Evolutionary conservation across 2,113 vertebrate genomes (phyloP).

Genomic region (Sceloporus tristichus): DNA sequence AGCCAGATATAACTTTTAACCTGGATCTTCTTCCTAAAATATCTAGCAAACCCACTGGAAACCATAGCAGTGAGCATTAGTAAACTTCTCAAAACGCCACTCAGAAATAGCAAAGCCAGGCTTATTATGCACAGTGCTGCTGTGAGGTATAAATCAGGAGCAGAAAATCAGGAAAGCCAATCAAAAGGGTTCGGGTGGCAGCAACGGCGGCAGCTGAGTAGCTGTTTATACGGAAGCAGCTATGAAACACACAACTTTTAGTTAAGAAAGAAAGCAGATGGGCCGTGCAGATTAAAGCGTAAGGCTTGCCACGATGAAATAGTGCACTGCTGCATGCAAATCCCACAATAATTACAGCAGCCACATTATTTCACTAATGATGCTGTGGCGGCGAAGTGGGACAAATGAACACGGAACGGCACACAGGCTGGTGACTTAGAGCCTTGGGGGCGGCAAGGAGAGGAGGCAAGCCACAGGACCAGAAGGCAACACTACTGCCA

Average conservation of each 20-base stretch:
- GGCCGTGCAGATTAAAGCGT: constrained; percentile 68
- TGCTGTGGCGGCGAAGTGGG: constrained; percentile 61
- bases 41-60: background rate
- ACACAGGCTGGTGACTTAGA: constrained; percentile 44
- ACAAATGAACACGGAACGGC: constrained; percentile 67
- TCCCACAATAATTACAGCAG: constrained; percentile 72
- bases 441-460: constrained; percentile 59
- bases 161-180: background rate
- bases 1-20: no score
- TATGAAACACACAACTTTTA: constrained; percentile 67
- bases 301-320: constrained; percentile 53
- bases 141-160: rapidly evolving
- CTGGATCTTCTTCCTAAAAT: no score
- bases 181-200: background rate
- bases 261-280: constrained; percentile 76
- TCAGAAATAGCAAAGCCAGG: constrained; percentile 2
- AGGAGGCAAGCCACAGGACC: constrained; percentile 11
- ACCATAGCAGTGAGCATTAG: background rate
- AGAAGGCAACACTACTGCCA: no score
- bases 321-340: constrained; percentile 62
- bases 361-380: constrained; percentile 61
- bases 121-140: rapidly evolving
- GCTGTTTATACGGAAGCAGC: constrained; percentile 47
- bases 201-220: background rate
- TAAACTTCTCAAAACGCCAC: background rate